phyloP scores from a whole-genome alignment of 2,113 vertebrate species.

The Acinonyx jubatus region DNA sequence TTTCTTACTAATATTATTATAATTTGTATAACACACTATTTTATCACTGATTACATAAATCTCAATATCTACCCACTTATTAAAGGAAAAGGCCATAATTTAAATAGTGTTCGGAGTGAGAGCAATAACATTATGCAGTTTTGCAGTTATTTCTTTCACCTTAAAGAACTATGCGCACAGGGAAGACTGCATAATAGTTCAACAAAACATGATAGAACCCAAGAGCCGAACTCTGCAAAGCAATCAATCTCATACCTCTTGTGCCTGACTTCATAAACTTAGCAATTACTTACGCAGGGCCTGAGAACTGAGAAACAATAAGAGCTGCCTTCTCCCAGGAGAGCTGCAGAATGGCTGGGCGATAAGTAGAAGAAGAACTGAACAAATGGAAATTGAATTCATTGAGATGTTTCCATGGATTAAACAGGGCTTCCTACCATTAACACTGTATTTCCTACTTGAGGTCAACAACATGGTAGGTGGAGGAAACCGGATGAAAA shows the following conservation, averaged over 20 bases:
- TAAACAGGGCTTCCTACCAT: constrained; percentile 49
- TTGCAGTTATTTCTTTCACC: neutral
- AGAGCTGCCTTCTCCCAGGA: constrained; percentile 32
- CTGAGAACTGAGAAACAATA: constrained; percentile 54
- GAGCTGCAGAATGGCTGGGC: neutral
- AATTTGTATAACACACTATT: neutral
- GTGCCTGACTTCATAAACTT: constrained; percentile 54
- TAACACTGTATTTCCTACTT: constrained; percentile 29
- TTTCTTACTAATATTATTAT: neutral
- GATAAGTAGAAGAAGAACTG: constrained; percentile 17
- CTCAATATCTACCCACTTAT: neutral
- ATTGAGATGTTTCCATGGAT: constrained; percentile 49
- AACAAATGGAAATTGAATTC: constrained; percentile 49
- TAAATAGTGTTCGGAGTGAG: neutral
- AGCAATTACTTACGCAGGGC: constrained; percentile 30
- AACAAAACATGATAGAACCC: neutral
- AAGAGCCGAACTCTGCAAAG: neutral
- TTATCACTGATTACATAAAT: neutral
- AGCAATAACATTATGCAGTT: neutral
- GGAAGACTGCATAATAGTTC: neutral
- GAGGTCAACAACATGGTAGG: neutral
- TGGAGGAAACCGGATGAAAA: neutral
- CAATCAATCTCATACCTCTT: constrained; percentile 47
- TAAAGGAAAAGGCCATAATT: neutral
- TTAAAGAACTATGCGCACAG: neutral